These are phyloP conservation scores for Mus spicilegus DNA, from an alignment of 2,113 vertebrate species.

Conservation along the genomic window DNA sequence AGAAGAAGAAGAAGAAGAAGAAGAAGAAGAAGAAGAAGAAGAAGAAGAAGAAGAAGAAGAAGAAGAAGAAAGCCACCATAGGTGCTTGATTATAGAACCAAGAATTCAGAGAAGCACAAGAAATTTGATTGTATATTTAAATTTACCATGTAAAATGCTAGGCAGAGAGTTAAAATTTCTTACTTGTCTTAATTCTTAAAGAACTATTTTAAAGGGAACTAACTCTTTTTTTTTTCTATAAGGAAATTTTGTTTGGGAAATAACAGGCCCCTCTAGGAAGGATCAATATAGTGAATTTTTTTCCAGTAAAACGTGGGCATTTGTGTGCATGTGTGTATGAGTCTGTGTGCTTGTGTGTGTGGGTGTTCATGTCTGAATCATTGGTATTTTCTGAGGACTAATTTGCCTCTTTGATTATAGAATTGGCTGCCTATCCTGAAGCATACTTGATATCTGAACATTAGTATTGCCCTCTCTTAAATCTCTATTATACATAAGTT, in stretches of 20 bases:
- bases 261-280: not conserved
- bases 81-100: not conserved
- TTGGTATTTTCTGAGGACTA: conserved; percentile 29
- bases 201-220: not conserved
- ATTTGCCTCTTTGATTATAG: conserved; percentile 48
- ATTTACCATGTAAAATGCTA: not conserved
- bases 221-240: not conserved
- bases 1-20: too few species aligned
- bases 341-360: not conserved
- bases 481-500: not conserved
- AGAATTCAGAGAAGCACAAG: not conserved
- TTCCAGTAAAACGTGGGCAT: not conserved
- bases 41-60: not conserved
- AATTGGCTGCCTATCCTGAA: conserved; percentile 23
- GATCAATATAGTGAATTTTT: not conserved
- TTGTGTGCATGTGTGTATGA: not conserved
- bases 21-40: too few species aligned
- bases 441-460: not conserved
- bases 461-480: not conserved
- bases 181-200: not conserved
- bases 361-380: conserved; percentile 1
- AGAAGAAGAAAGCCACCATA: too few species aligned
- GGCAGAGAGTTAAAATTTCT: not conserved
- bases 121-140: not conserved
- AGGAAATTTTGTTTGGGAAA: not conserved